A percentile compares a stretch with the other conserved stretches of the same genome.
Evolutionary conservation across 2,797 vertebrate species (phyloP).

Genomic region (Poeciliopsis turneri): DNA sequence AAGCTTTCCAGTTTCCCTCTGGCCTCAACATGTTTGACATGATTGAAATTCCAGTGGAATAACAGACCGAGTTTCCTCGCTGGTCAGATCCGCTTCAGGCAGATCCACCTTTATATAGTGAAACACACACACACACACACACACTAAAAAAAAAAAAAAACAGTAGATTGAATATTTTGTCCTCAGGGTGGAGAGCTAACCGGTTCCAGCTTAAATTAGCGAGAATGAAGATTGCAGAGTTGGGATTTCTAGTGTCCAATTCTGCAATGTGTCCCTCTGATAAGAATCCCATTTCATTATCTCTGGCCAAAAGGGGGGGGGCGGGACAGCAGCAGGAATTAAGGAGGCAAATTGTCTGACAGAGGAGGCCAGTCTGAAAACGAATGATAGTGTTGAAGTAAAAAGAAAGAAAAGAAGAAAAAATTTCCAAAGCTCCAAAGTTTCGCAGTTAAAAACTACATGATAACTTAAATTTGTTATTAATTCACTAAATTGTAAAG

Average conservation of each 20-base stretch:
- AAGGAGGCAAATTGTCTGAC: conserved; percentile 33
- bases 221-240: conserved; percentile 41
- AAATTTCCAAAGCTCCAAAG: too few relatives aligned
- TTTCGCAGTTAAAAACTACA: background rate
- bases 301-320: conserved; percentile 8
- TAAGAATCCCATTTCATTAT: conserved; percentile 52
- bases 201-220: conserved; percentile 33
- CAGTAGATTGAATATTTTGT: conserved; percentile 42
- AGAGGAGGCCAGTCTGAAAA: conserved; percentile 25
- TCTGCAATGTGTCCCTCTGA: conserved; percentile 44
- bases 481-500: background rate
- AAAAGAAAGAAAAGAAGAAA: background rate
- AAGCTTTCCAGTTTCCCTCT: conserved; percentile 26
- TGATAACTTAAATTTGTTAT: background rate
- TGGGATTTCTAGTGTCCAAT: conserved; percentile 40
- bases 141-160: background rate
- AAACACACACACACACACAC: background rate
- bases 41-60: conserved; percentile 42
- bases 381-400: conserved; percentile 13
- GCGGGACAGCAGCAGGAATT: conserved; percentile 47
- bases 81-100: conserved; percentile 39
- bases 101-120: conserved; percentile 25
- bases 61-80: conserved; percentile 34
- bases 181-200: conserved; percentile 40
- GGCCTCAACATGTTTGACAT: conserved; percentile 20